Conservation (phyloP, 2,113 vertebrate genomes). For the Cryptotis parvus region DNA sequence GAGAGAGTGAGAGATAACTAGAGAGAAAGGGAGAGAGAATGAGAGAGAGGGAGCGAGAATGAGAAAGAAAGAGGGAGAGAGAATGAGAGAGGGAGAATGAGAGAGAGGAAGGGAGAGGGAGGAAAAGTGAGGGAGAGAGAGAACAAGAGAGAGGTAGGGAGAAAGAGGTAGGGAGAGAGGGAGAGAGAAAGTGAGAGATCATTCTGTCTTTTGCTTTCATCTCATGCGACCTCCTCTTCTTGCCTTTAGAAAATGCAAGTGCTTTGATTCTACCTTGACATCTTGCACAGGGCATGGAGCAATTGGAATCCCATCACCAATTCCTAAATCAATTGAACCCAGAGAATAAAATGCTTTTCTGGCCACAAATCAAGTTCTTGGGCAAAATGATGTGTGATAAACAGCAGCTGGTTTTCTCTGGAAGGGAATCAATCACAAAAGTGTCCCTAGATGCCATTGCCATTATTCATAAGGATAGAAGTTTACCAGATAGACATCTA, state of each 20-base stretch:
- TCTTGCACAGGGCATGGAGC: background rate
- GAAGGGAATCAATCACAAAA: background rate
- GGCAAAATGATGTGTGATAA: background rate
- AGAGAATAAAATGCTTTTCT: background rate
- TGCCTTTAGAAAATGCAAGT: conserved; percentile 13
- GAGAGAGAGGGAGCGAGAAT: no score
- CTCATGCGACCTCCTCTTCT: background rate
- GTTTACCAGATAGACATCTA: no score
- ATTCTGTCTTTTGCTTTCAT: background rate
- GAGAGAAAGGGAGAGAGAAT: no score
- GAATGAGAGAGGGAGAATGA: no score
- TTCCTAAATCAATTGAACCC: conserved; percentile 50
- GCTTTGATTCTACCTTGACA: background rate
- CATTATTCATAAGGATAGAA: background rate
- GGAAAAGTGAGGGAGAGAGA: no score
- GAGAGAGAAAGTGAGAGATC: no score
- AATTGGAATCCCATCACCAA: background rate
- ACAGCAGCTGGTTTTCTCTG: conserved; percentile 11
- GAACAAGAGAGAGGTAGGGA: no score
- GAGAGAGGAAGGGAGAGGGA: no score
- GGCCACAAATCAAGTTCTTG: conserved; percentile 19
- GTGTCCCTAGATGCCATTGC: background rate
- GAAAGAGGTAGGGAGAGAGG: no score
- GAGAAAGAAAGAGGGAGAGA: no score
- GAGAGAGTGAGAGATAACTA: no score